phyloP scores from a whole-genome alignment of 1,140 invertebrate genomes.

The Magallana ariakensis region DNA sequence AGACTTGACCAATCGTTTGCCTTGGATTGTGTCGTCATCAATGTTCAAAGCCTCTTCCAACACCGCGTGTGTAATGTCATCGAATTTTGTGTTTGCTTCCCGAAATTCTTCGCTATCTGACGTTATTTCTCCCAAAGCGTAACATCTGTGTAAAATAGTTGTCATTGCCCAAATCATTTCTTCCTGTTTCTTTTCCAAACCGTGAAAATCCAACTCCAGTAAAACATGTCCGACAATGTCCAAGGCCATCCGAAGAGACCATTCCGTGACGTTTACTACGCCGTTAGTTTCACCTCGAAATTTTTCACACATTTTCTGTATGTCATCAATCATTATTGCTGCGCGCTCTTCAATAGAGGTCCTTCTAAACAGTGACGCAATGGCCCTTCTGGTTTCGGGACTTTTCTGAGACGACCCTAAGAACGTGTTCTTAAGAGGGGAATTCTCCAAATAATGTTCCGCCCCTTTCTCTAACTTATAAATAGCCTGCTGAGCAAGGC shows the following conservation, averaged over 20 bases:
- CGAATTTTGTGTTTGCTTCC: constrained; percentile 55
- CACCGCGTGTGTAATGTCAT: constrained; percentile 59
- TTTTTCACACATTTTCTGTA: constrained; percentile 60
- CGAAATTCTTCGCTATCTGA: constrained; percentile 58
- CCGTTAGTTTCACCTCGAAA: constrained; percentile 46
- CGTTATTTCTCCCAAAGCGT: constrained; percentile 62
- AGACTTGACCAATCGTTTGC: constrained; percentile 57
- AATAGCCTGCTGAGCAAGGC: constrained; percentile 61
- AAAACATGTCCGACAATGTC: constrained; percentile 68
- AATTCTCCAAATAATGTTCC: constrained; percentile 63
- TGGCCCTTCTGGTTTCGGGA: constrained; percentile 65
- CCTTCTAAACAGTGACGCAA: constrained; percentile 64
- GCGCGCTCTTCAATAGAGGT: constrained; percentile 62
- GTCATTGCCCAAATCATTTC: constrained; percentile 57
- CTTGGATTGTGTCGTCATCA: constrained; percentile 47
- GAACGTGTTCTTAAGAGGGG: constrained; percentile 65
- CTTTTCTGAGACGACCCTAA: constrained; percentile 63
- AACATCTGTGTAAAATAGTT: constrained; percentile 66
- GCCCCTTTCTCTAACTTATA: constrained; percentile 68
- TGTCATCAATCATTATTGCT: constrained; percentile 58
- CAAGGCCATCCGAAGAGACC: constrained; percentile 59
- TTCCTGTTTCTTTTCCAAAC: constrained; percentile 61
- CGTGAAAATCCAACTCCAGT: constrained; percentile 62
- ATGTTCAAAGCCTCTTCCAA: constrained; percentile 59
- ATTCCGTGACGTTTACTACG: constrained; percentile 60